Percentiles rank a stretch among this genome's conserved stretches.
Conservation (phyloP, 2,113 vertebrate species). For the Beaufortia kweichowensis region DNA sequence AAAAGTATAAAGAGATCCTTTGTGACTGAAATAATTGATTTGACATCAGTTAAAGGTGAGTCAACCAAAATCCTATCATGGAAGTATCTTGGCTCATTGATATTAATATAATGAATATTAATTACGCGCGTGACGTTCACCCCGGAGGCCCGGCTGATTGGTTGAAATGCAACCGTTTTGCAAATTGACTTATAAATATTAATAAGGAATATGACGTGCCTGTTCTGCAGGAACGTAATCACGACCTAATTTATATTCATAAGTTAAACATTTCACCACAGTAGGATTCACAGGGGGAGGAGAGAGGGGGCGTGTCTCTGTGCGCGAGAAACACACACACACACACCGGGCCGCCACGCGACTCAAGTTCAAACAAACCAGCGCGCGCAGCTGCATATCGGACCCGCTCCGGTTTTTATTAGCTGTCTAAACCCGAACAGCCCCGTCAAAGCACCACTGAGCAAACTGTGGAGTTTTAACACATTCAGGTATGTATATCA, state of each 20-base stretch:
- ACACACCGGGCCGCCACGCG: conserved; percentile 60
- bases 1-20: neutral
- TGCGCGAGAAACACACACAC: conserved; percentile 12
- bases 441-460: neutral
- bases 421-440: neutral
- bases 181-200: neutral
- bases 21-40: neutral
- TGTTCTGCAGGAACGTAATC: neutral
- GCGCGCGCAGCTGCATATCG: conserved; percentile 55
- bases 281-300: conserved; percentile 51
- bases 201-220: neutral
- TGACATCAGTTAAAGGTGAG: neutral
- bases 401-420: neutral
- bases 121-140: neutral
- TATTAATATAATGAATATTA: neutral
- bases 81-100: neutral
- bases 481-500: conserved; percentile 15
- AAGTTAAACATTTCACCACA: neutral
- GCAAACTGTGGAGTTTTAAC: neutral
- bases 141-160: neutral
- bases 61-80: neutral
- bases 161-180: neutral
- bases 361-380: conserved; percentile 68
- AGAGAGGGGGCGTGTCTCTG: conserved; percentile 38
- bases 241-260: neutral